These are phyloP conservation scores for Emmelina monodactyla DNA, from an alignment of 2,888 invertebrate species.

Conservation along the genomic window DNA sequence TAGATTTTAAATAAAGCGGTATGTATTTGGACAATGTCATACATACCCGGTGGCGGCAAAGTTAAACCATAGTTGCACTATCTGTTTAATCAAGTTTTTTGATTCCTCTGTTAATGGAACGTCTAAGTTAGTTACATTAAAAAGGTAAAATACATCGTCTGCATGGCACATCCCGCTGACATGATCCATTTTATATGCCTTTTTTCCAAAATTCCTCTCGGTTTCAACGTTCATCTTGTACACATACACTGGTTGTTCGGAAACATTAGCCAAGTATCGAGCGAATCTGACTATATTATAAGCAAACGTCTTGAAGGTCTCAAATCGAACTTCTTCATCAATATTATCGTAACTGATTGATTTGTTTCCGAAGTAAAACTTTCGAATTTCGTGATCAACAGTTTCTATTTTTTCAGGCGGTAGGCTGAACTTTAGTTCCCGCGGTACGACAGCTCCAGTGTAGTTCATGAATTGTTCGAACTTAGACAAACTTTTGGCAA, in stretches of 20 bases:
- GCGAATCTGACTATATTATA: conserved; percentile 45
- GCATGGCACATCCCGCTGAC: conserved; percentile 46
- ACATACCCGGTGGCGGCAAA: conserved; percentile 48
- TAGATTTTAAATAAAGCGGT: too few relatives aligned
- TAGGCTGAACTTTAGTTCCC: conserved; percentile 43
- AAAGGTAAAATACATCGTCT: conserved; percentile 46
- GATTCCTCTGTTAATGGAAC: conserved; percentile 41
- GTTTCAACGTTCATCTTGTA: conserved; percentile 48
- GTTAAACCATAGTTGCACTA: conserved; percentile 41
- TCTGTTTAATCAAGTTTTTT: conserved; percentile 26
- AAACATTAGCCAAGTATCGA: conserved; percentile 26
- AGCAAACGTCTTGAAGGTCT: conserved; percentile 38
- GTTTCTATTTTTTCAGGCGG: conserved; percentile 23
- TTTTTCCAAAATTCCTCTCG: conserved; percentile 44
- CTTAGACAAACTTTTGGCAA: conserved; percentile 31
- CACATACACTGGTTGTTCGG: conserved; percentile 31
- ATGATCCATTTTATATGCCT: conserved; percentile 36
- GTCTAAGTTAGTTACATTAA: conserved; percentile 38
- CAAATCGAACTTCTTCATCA: conserved; percentile 33
- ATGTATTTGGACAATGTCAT: too few relatives aligned
- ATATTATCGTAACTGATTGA: conserved; percentile 26
- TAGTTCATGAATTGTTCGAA: conserved; percentile 24
- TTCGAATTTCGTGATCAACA: conserved; percentile 34
- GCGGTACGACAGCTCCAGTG: conserved; percentile 39
- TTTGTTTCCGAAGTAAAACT: conserved; percentile 37